These are phyloP conservation scores for Xyliphius kryptos DNA, from an alignment of 2,113 vertebrate species.

Conservation along the genomic window DNA sequence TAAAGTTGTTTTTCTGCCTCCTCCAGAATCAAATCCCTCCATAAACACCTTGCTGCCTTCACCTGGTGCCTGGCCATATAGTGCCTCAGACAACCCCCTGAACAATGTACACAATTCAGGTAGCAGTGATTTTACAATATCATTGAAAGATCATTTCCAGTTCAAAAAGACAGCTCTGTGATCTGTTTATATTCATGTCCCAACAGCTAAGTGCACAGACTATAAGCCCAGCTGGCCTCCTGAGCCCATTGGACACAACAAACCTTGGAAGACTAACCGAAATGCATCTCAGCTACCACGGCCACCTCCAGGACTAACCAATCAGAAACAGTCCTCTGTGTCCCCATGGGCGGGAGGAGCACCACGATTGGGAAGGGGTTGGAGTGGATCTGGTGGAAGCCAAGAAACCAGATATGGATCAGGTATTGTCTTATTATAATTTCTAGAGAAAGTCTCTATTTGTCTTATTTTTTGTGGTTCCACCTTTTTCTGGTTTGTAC, in stretches of 20 bases:
- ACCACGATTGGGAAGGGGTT: slow-evolving; percentile 81
- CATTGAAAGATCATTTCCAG: slow-evolving; percentile 32
- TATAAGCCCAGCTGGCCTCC: slow-evolving; percentile 98
- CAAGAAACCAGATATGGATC: slow-evolving; percentile 80
- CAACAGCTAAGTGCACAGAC: slow-evolving; percentile 89
- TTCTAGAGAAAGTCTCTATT: too few species aligned
- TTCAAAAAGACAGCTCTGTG: too few species aligned
- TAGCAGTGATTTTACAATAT: too few species aligned
- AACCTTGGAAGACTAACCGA: slow-evolving; percentile 95
- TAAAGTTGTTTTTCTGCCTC: too few species aligned
- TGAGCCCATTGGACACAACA: slow-evolving; percentile 97
- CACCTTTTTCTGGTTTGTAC: too few species aligned
- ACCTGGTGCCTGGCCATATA: slow-evolving; percentile 99
- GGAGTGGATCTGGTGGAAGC: slow-evolving; percentile 65
- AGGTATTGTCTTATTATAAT: slow-evolving; percentile 77
- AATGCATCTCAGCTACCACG: slow-evolving; percentile 89
- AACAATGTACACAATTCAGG: slow-evolving; percentile 98
- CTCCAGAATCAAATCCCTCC: slow-evolving; percentile 94
- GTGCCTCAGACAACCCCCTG: slow-evolving; percentile 99
- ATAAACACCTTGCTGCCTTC: slow-evolving; percentile 99
- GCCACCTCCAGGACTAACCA: slow-evolving; percentile 89
- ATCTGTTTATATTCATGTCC: slow-evolving; percentile 3
- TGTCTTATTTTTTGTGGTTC: too few species aligned
- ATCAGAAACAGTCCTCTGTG: slow-evolving; percentile 84
- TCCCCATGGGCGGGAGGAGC: slow-evolving; percentile 88